Evolutionary conservation across 2,113 vertebrate genomes (phyloP), one percentile per base, ranked within the genome.

Genomic region (Columba janthina): DNA sequence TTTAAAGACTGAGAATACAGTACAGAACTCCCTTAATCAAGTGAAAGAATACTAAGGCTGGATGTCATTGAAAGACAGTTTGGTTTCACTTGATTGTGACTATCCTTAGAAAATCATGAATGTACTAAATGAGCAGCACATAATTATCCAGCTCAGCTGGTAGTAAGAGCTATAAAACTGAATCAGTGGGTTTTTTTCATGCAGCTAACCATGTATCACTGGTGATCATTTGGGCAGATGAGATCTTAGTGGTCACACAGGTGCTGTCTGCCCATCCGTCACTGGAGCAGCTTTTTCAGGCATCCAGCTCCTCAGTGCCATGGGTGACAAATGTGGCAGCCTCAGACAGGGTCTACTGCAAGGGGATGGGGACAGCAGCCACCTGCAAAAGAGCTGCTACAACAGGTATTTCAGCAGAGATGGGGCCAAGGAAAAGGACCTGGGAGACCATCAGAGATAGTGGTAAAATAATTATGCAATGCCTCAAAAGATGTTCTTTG

Each of bases 1-100:
- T 93, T 90, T 94, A 82, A 89, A 94, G 96, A 83, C 60, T 86
- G 57, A 96, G 88, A 70, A 22, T 70, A 53, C 44, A 66, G 40
- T 58, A 46, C 50, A 75, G 61, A 73, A 42, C 60, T 95, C 53
- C 17, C 8, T 69, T 90, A 93, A 42, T 91, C 65, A 90, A 5
- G 25, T 76, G 79, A 79, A 48, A 83, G 21, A 85, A 69, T 58
- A 9, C 38, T 75, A 38, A 88, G 19, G 42, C 85, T 67, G 81
- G 12, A 2, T 93, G 69, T 54, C 77, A 87, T 80, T 80, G 62
- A 56, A 86, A 93, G 61, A 12, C 40, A 32, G 66, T 77, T 93
- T 36, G 40, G 28, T 85, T 92, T 76, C 36, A 12, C 36, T 83
- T 72, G 12, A 32, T 91, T 90, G 85, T 71, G 82, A 28, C 54